A percentile compares a stretch with the other conserved stretches of the same genome.
Conservation (phyloP, 2,888 invertebrate genomes). For the Drepana falcataria region DNA sequence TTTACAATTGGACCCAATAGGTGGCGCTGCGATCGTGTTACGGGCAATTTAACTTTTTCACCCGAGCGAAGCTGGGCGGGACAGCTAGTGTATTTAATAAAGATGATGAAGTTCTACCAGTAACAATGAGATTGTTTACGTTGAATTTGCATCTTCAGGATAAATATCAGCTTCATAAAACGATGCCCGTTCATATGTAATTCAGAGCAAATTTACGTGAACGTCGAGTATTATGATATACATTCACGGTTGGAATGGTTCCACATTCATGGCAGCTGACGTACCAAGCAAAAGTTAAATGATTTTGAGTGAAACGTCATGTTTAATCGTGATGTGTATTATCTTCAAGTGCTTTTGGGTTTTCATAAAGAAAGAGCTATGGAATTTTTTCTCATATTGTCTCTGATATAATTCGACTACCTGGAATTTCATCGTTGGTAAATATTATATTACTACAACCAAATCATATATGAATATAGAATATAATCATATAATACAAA, state of each 20-base stretch:
- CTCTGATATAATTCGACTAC: too few relatives aligned
- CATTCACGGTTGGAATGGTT: slow-evolving; percentile 28
- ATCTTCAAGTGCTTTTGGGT: neutral
- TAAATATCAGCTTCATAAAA: slow-evolving; percentile 13
- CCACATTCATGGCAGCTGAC: slow-evolving; percentile 26
- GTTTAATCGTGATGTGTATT: slow-evolving; percentile 2
- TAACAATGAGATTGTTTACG: neutral
- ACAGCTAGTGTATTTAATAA: neutral
- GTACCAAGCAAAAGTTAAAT: slow-evolving; percentile 17
- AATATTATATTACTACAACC: too few relatives aligned
- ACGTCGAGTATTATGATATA: slow-evolving; percentile 33
- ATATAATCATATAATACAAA: too few relatives aligned
- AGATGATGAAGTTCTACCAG: neutral
- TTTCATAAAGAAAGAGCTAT: neutral
- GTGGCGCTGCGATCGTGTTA: too few relatives aligned
- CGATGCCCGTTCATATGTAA: slow-evolving; percentile 13
- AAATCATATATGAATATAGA: too few relatives aligned
- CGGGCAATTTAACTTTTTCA: too few relatives aligned
- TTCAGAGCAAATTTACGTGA: slow-evolving; percentile 26
- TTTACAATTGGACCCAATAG: too few relatives aligned
- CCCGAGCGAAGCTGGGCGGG: too few relatives aligned
- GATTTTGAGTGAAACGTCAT: slow-evolving; percentile 29
- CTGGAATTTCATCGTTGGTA: too few relatives aligned
- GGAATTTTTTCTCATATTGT: too few relatives aligned
- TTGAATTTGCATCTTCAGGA: slow-evolving; percentile 6